phyloP scores from a whole-genome alignment of 2,113 vertebrate genomes.

The Corapipo altera region DNA sequence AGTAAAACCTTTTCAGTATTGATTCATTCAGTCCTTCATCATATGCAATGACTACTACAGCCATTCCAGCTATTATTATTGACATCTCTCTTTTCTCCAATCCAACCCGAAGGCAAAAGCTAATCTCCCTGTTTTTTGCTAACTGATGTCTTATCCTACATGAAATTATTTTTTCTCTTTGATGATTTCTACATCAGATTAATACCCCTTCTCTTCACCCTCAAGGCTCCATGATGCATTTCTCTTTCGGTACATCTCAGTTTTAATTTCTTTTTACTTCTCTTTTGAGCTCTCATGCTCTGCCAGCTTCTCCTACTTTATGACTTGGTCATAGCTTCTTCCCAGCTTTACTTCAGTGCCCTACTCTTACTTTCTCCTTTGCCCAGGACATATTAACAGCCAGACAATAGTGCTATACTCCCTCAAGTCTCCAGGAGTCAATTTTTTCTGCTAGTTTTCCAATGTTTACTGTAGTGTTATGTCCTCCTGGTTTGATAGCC shows the following conservation, averaged over 20 bases:
- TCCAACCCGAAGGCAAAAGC: constrained; percentile 27
- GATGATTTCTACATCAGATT: neutral
- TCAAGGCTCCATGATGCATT: neutral
- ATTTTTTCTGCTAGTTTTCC: neutral
- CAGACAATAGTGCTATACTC: neutral
- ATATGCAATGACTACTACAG: neutral
- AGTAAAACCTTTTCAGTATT: neutral
- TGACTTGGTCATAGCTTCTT: neutral
- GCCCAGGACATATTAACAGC: neutral
- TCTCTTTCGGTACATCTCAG: neutral
- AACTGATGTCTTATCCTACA: constrained; percentile 11
- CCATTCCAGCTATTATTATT: constrained; percentile 26
- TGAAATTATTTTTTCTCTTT: constrained; percentile 10
- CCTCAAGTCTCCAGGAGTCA: neutral
- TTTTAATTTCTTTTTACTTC: constrained; percentile 37
- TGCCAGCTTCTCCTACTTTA: neutral
- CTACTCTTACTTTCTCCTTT: neutral
- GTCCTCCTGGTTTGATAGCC: neutral
- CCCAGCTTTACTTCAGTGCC: neutral
- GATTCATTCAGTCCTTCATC: constrained; percentile 19
- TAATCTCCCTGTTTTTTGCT: constrained; percentile 33
- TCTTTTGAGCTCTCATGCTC: neutral
- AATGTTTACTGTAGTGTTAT: neutral
- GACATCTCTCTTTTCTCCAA: constrained; percentile 12
- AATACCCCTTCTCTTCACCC: neutral